phyloP scores from a whole-genome alignment of 2,797 vertebrate genomes.

The Decapterus maruadsi region DNA sequence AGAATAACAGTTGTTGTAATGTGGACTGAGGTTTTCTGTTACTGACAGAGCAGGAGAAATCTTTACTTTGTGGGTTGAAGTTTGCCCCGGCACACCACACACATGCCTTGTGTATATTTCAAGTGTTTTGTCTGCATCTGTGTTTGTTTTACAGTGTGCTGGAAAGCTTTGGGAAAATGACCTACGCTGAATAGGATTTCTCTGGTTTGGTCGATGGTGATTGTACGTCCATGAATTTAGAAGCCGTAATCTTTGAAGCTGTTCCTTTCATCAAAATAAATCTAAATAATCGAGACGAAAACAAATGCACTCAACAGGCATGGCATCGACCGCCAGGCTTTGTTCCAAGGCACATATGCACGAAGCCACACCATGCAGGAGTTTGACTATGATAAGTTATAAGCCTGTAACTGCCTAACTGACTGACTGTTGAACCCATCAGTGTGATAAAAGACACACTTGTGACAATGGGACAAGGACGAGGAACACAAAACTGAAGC shows the following conservation, averaged over 20 bases:
- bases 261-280: not conserved
- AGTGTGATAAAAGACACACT: slow-evolving; percentile 26
- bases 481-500: not conserved
- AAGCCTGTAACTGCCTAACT: slow-evolving; percentile 49
- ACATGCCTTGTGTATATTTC: slow-evolving; percentile 32
- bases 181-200: not conserved
- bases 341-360: slow-evolving; percentile 13
- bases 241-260: not conserved
- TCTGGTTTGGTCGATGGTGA: slow-evolving; percentile 3
- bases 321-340: not conserved
- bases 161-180: slow-evolving; percentile 20
- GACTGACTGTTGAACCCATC: slow-evolving; percentile 40
- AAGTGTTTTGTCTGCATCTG: slow-evolving; percentile 49
- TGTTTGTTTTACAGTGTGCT: slow-evolving; percentile 44
- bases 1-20: slow-evolving; percentile 23
- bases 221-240: not conserved
- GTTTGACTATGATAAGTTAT: slow-evolving; percentile 64
- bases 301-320: not conserved
- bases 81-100: slow-evolving; percentile 31
- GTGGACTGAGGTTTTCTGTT: slow-evolving; percentile 39
- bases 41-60: slow-evolving; percentile 17
- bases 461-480: not conserved
- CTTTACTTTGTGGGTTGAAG: slow-evolving; percentile 30
- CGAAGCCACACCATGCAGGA: slow-evolving; percentile 52
- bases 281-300: slow-evolving; percentile 11